Base-by-base conservation (phyloP, 2,797 vertebrate genomes). In the Mormyrus hasselquistii region DNA sequence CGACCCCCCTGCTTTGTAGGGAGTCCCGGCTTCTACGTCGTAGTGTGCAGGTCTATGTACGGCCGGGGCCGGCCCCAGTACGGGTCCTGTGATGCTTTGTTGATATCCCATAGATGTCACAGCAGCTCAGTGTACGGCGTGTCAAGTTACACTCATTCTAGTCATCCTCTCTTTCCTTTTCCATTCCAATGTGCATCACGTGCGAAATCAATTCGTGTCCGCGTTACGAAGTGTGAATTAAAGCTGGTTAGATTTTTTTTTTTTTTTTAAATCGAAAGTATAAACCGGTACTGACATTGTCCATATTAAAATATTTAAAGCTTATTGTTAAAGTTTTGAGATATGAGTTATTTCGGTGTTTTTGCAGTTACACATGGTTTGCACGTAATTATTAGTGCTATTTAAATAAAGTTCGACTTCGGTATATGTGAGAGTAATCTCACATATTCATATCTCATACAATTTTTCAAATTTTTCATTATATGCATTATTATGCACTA, bases 71-170 rank as follows among this genome's bases (percentile, higher is more conserved):
- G 34, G 89, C 25, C 89, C 91, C 90, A 85, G 91, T 82, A 88
- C 79, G 25, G 44, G 88, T 90, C 82, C 49, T 83, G 90, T 95
- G 93, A 95, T 92, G 90, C 88, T 93, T 92, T 95, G 93, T 95
- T 95, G 92, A 93, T 93, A 93, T 93, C 93, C 94, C 92, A 93
- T 94, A 93, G 91, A 91, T 89, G 92, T 94, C 92, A 93, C 57
- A 87, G 90, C 90, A 92, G 87, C 89, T 90, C 90, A 88, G 88
- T 91, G 82, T 59, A 19, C 82, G 25, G 19, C 3, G 53, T 90
- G 89, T 93, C 90, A 88, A 65, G 90, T 93, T 93, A 93, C 89
- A 79, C 9, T 19, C 12, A 87, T 62, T 6, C 7, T 9, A 25
- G 38, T 53, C 8, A 25, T 62, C 16, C 86, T 38, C 29, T 44